Evolutionary conservation across 2,888 invertebrate species (phyloP).

Genomic region (Ochropleura plecta): DNA sequence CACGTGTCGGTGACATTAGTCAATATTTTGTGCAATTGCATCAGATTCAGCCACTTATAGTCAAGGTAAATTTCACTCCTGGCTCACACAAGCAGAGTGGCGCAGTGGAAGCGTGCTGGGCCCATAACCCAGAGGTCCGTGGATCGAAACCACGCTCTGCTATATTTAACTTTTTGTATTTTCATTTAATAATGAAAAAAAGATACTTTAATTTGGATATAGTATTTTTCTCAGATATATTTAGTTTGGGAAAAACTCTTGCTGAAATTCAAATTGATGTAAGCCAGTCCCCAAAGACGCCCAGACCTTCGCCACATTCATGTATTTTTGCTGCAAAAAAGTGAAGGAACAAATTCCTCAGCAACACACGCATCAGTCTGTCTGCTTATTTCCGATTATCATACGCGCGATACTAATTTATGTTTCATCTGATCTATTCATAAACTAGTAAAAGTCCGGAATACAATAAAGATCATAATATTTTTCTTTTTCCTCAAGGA

Average conservation of each 20-base stretch:
- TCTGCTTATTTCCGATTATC: background rate
- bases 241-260: too few relatives aligned
- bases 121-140: constrained; percentile 97
- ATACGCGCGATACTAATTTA: background rate
- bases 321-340: background rate
- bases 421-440: background rate
- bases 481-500: background rate
- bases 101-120: constrained; percentile 95
- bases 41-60: too few relatives aligned
- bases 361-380: constrained; percentile 63
- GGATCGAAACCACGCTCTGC: constrained; percentile 96
- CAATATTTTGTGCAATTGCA: too few relatives aligned
- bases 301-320: background rate
- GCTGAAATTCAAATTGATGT: background rate
- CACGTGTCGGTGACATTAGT: too few relatives aligned
- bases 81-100: constrained; percentile 26
- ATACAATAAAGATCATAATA: background rate
- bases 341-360: background rate
- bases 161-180: constrained; percentile 71
- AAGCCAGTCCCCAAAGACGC: background rate
- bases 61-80: too few relatives aligned
- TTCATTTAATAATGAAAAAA: too few relatives aligned
- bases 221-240: too few relatives aligned
- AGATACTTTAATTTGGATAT: too few relatives aligned
- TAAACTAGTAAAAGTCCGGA: background rate